Evolutionary conservation across 30 jellyfish, hydroid and myxozoan species (phyloP).

Genomic region (Chrysaora quinquecirrha): DNA sequence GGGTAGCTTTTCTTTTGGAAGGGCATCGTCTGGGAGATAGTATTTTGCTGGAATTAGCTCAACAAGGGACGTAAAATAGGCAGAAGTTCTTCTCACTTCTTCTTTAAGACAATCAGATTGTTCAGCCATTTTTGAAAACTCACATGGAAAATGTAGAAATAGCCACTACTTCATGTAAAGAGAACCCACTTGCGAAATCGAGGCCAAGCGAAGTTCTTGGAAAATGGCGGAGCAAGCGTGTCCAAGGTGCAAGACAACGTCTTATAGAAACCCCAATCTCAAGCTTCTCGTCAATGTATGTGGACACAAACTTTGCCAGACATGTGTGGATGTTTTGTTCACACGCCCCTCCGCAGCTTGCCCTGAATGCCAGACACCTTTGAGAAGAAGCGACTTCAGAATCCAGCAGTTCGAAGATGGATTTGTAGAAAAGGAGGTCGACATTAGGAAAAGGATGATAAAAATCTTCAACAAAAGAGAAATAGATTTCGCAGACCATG

Average conservation of each 20-base stretch:
- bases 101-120: not conserved
- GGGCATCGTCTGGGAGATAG: slow-evolving; percentile 51
- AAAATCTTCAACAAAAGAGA: slow-evolving; percentile 86
- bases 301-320: slow-evolving; percentile 96
- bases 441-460: slow-evolving; percentile 76
- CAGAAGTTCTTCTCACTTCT: slow-evolving; percentile 61
- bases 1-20: not conserved
- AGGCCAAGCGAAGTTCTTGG: too few relatives aligned
- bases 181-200: slow-evolving; percentile 1
- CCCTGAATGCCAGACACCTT: slow-evolving; percentile 91
- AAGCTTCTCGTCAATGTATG: slow-evolving; percentile 91
- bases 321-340: slow-evolving; percentile 97
- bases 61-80: slow-evolving; percentile 78
- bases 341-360: slow-evolving; percentile 99
- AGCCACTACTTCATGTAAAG: not conserved
- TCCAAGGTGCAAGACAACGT: slow-evolving; percentile 95
- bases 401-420: slow-evolving; percentile 92
- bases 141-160: not conserved
- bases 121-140: slow-evolving; percentile 76
- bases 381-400: slow-evolving; percentile 94
- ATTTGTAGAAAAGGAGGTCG: slow-evolving; percentile 92
- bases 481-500: slow-evolving; percentile 66
- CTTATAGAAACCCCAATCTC: slow-evolving; percentile 85
- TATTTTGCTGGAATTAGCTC: slow-evolving; percentile 90
- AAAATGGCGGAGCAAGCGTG: slow-evolving; percentile 94